Evolutionary conservation across 1,140 invertebrate genomes (phyloP), one percentile per base, ranked within the genome.

Genomic region (Schlechtendalia chinensis): DNA sequence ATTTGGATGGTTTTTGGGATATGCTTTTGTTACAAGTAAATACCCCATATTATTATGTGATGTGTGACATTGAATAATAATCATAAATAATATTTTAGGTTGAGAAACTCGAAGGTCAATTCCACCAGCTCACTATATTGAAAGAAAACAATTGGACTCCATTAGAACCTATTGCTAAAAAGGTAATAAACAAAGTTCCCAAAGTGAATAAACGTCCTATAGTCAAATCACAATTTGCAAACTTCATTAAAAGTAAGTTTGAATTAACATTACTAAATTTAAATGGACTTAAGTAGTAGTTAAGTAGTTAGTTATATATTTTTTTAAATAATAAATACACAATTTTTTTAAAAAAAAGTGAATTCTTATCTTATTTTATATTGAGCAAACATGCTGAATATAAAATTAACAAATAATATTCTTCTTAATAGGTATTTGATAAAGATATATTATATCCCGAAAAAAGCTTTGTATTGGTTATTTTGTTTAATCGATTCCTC

Each of bases 1-100:
- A 82, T 56, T 63, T 82, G 11, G 71, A 75, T 54, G 82, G 82
- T 11, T 82, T 82, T 81, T 82, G 82, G 82, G 82, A 82, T 39
- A 82, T 82, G 82, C 8, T 82, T 1, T 80, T 81, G 24, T 56
- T 82, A 56, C 82, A 82, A 65, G 82, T 82, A 81, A 71, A 24
- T 47, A 67, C 5, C 12, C 0, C 17, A 39, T 67, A 24, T 16
- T 24, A 24, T 47, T 65, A 65, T 69, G 12, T n/a, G 11, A 53
- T 71, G 22, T 69, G n/a, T 24, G 10, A 47, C 14, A 69, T 6
- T 47, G 5, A 50, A 24, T 19, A 53, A n/a, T n/a, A n/a, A n/a
- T 54, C 29, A 0, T 29, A 53, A 71, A 50, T 6, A 50, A 24
- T 12, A 24, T 19, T 71, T 22, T 50, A 79, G 74, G 74, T 79